These are phyloP conservation scores for Prosapia bicincta DNA, from an alignment of 2,888 invertebrate species.

Conservation along the genomic window DNA sequence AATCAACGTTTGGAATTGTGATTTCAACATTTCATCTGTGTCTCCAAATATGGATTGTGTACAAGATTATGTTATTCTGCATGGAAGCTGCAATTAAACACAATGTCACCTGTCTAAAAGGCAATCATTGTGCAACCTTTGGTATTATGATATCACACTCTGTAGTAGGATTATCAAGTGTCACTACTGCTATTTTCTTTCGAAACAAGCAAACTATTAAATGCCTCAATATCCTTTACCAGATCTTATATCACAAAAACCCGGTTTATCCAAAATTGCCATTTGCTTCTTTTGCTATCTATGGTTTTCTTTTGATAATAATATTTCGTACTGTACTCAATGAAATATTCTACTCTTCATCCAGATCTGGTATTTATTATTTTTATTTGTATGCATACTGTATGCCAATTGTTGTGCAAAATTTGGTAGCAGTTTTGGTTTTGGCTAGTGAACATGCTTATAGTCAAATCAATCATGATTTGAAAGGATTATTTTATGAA, in stretches of 20 bases:
- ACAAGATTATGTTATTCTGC: slow-evolving; percentile 10
- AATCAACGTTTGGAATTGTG: slow-evolving; percentile 4
- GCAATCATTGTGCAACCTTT: slow-evolving; percentile 16
- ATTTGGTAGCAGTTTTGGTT: slow-evolving; percentile 15
- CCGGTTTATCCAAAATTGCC: slow-evolving; percentile 9
- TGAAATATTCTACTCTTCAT: background rate
- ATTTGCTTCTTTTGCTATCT: slow-evolving; percentile 14
- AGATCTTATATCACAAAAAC: slow-evolving; percentile 8
- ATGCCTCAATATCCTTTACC: slow-evolving; percentile 14
- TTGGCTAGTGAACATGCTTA: slow-evolving; percentile 16
- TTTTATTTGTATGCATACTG: background rate
- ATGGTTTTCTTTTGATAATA: slow-evolving; percentile 10
- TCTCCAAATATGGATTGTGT: slow-evolving; percentile 3
- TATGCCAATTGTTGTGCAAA: slow-evolving; percentile 15
- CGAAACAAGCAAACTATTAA: slow-evolving; percentile 9
- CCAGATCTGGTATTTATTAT: background rate
- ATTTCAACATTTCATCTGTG: slow-evolving; percentile 9
- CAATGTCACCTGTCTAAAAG: slow-evolving; percentile 17
- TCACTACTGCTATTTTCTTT: slow-evolving; percentile 10
- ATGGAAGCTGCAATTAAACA: slow-evolving; percentile 8
- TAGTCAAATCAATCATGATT: slow-evolving; percentile 9
- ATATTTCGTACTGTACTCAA: background rate
- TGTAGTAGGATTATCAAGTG: slow-evolving; percentile 2
- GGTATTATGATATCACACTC: slow-evolving; percentile 13
- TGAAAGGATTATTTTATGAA: slow-evolving; percentile 4